phyloP scores from a whole-genome alignment of 2,113 vertebrate species.

The Ceuthmochares aereus region DNA sequence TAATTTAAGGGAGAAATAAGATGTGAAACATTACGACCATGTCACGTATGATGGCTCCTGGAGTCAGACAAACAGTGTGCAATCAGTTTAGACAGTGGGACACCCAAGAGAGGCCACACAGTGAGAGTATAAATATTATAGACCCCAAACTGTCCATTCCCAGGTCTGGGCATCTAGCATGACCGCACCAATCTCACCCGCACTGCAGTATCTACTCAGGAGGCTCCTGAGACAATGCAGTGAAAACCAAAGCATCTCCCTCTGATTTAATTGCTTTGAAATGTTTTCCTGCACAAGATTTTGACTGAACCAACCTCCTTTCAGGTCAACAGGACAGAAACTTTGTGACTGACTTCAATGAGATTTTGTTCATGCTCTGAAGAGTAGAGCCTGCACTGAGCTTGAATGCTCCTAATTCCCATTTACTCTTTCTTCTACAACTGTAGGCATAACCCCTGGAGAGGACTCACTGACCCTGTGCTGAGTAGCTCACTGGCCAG shows the following conservation, averaged over 20 bases:
- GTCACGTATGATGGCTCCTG: neutral
- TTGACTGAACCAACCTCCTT: neutral
- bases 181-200: neutral
- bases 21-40: neutral
- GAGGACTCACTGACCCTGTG: neutral
- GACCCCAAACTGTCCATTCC: neutral
- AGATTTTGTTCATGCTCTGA: conserved; percentile 1
- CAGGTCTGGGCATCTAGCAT: neutral
- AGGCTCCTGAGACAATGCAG: neutral
- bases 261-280: neutral
- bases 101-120: neutral
- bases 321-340: neutral
- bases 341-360: neutral
- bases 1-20: neutral
- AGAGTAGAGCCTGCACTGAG: neutral
- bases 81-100: neutral
- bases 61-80: neutral
- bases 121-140: neutral
- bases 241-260: neutral
- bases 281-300: neutral
- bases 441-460: neutral
- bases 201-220: neutral
- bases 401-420: neutral
- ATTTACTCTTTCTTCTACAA: neutral
- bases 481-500: neutral